phyloP scores from a whole-genome alignment of 2,888 invertebrate genomes.

The Andrena flavipes region DNA sequence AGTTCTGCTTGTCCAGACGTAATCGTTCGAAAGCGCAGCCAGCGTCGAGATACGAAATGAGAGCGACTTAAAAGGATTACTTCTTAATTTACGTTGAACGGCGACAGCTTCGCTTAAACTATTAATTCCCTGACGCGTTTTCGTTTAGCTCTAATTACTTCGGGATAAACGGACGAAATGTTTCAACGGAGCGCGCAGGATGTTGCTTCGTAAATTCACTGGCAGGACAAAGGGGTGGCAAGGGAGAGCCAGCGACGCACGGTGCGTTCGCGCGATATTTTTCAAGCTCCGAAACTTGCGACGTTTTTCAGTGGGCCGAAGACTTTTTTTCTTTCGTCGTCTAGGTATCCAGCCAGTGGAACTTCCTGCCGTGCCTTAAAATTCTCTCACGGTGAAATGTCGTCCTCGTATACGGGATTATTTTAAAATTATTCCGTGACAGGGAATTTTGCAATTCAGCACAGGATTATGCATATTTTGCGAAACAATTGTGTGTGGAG shows the following conservation, averaged over 20 bases:
- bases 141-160: slow-evolving; percentile 30
- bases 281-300: slow-evolving; percentile 1
- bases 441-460: too few relatives aligned
- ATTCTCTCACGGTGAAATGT: neutral
- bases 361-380: neutral
- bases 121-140: slow-evolving; percentile 43
- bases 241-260: neutral
- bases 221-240: slow-evolving; percentile 19
- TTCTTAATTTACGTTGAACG: slow-evolving; percentile 41
- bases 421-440: neutral
- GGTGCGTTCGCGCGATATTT: slow-evolving; percentile 4
- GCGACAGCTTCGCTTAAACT: slow-evolving; percentile 35
- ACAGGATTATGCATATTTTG: neutral
- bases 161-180: slow-evolving; percentile 41
- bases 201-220: slow-evolving; percentile 25
- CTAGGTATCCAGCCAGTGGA: neutral
- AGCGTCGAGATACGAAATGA: slow-evolving; percentile 1
- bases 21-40: slow-evolving; percentile 23
- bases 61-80: slow-evolving; percentile 39
- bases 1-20: slow-evolving; percentile 29
- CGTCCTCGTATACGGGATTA: neutral
- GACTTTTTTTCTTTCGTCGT: neutral
- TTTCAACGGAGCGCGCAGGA: slow-evolving; percentile 2
- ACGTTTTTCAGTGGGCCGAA: neutral
- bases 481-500: neutral